Evolutionary conservation across 2,113 vertebrate genomes (phyloP), one percentile per base, ranked within the genome.

Genomic region (Excalfactoria chinensis): DNA sequence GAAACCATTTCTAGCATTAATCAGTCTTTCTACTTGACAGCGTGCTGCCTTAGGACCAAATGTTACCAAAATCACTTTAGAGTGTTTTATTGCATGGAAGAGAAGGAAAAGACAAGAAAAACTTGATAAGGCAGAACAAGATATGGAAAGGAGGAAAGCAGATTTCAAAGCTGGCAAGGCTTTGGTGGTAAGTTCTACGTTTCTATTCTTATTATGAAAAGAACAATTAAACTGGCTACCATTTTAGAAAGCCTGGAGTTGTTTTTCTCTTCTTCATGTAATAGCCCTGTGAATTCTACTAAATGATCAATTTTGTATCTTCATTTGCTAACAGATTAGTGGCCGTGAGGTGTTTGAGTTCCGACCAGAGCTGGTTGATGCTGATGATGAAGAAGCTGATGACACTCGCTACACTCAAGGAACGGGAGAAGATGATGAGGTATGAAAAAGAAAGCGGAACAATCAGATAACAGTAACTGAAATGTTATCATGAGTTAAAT

Each of bases 51-150:
- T 99, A 91, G 99, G 99, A 90, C 48, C 96, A 95, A 98, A 99
- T 28, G 99, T 99, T 95, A 99, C 99, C 73, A 99, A 99, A 95
- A 99, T 99, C 97, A 99, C 99, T 44, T 97, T 99, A 98, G 99
- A 99, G 94, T 99, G 99, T 72, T 99, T 99, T 96, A 98, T 99
- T 96, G 98, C 99, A 8, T 99, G 99, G 99, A 99, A 99, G 95
- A 99, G 99, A 97, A 98, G 98, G 95, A 99, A 99, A 98, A 98
- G 99, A 98, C 98, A 99, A 98, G 99, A 99, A 90, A 99, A 99
- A 96, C 98, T 99, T 64, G 97, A 98, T 76, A 99, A 98, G 95
- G 98, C 98, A 34, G 98, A 97, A 32, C 98, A 99, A 97, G 99
- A 99, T 93, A 98, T 99, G 98, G 99, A 99, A 97, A 99, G 98